These are phyloP conservation scores for Rhamnusium bicolor DNA, from an alignment of 2,888 invertebrate genomes.

Conservation along the genomic window DNA sequence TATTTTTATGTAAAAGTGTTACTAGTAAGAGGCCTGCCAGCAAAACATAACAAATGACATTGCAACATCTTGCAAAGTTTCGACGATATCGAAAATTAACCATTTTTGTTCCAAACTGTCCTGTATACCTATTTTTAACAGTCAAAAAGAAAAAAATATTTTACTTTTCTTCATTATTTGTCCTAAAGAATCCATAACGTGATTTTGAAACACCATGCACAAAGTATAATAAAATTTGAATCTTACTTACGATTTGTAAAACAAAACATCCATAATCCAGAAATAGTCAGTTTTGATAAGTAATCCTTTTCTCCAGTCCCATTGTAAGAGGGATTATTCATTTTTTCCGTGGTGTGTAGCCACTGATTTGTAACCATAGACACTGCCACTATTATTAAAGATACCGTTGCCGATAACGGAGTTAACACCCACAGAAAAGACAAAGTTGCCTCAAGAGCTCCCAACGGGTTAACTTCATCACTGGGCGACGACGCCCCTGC, in stretches of 20 bases:
- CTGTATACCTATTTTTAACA: no score
- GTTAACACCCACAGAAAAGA: conserved; percentile 78
- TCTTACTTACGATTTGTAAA: conserved; percentile 83
- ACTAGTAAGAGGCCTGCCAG: no score
- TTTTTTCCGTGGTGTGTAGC: conserved; percentile 90
- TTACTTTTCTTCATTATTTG: no score
- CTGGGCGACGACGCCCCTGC: conserved; percentile 57
- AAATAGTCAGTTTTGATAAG: conserved; percentile 82
- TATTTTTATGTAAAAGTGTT: no score
- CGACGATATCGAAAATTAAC: no score
- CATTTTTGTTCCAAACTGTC: no score
- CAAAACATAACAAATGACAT: no score
- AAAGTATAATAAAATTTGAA: not conserved
- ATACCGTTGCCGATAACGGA: conserved; percentile 80
- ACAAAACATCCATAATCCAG: conserved; percentile 88
- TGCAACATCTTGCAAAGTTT: no score
- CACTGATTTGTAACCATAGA: conserved; percentile 88
- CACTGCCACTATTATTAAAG: conserved; percentile 80
- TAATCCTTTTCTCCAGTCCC: conserved; percentile 83
- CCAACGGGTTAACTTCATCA: conserved; percentile 59
- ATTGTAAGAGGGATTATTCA: conserved; percentile 84
- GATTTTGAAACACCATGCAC: no score
- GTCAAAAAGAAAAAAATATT: no score
- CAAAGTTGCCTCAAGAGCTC: conserved; percentile 75
- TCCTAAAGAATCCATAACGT: no score